Conservation (phyloP, 2,113 vertebrate species). For the Leptosomus discolor region DNA sequence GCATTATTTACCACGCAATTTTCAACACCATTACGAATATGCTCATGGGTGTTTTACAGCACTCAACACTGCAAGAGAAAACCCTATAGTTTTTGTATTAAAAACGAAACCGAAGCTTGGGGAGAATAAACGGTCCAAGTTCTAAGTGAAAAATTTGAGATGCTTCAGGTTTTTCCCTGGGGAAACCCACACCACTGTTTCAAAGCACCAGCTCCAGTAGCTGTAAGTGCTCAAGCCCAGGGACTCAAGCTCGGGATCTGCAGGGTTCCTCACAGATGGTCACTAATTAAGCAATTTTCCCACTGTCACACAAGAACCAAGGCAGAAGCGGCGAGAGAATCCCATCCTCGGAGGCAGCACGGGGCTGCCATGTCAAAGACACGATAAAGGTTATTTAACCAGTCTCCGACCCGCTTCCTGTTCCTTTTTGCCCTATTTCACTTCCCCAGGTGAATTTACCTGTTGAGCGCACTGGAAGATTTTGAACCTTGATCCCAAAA, state of each 20-base stretch:
- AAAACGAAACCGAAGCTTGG: background rate
- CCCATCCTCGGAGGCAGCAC: rapidly evolving
- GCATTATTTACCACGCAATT: background rate
- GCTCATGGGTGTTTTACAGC: background rate
- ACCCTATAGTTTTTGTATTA: background rate
- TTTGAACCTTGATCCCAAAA: slow-evolving; percentile 99
- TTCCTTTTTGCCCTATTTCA: rapidly evolving
- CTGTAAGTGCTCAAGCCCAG: background rate
- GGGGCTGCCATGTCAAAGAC: rapidly evolving
- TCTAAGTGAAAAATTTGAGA: background rate
- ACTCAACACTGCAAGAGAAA: background rate
- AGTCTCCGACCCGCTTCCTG: too few species aligned
- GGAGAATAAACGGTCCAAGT: background rate
- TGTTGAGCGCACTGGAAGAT: slow-evolving; percentile 98
- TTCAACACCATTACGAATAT: background rate
- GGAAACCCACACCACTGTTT: background rate
- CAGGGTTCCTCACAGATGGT: background rate
- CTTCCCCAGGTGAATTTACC: slow-evolving; percentile 67
- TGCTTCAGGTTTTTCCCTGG: background rate
- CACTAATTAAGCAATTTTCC: background rate
- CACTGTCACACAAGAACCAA: background rate
- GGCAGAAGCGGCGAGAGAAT: background rate
- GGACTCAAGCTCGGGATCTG: background rate
- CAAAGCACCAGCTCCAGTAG: background rate
- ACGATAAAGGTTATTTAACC: background rate